Evolutionary conservation across 2,113 vertebrate genomes (phyloP).

Genomic region (Limanda limanda): DNA sequence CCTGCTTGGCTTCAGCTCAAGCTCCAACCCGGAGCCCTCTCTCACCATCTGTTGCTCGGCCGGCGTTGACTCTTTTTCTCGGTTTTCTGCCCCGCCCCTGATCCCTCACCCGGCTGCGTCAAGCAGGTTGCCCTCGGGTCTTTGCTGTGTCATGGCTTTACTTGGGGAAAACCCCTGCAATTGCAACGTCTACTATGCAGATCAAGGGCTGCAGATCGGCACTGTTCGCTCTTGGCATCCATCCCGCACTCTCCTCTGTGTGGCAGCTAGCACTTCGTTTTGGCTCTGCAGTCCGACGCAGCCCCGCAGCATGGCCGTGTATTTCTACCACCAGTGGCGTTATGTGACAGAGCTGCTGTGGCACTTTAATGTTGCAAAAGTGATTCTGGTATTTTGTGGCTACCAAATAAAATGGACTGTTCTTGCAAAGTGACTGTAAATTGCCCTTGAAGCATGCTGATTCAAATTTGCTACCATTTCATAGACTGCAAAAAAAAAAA

Average conservation of each 20-base stretch:
- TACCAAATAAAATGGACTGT: conserved; percentile 69
- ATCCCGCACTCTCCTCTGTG: conserved; percentile 48
- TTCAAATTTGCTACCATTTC: conserved; percentile 62
- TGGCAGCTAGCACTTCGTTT: conserved; percentile 78
- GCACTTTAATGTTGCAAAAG: conserved; percentile 64
- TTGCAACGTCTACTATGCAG: conserved; percentile 93
- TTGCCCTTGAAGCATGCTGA: conserved; percentile 78
- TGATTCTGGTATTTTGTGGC: conserved; percentile 70
- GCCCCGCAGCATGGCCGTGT: conserved; percentile 55
- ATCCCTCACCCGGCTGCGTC: conserved; percentile 40
- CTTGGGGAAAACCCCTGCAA: conserved; percentile 75
- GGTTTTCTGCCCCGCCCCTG: conserved; percentile 17
- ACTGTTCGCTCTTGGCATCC: conserved; percentile 57
- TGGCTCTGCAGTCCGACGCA: conserved; percentile 47
- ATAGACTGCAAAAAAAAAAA: conserved; percentile 29
- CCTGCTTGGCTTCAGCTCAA: conserved; percentile 35
- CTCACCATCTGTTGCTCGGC: conserved; percentile 53
- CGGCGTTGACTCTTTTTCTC: conserved; percentile 6
- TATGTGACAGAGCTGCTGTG: conserved; percentile 43
- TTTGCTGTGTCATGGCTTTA: conserved; percentile 61
- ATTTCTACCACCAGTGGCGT: conserved; percentile 29
- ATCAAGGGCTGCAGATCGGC: conserved; percentile 84
- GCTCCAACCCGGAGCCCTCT: conserved; percentile 18
- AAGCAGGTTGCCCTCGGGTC: conserved; percentile 43
- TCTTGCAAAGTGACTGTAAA: conserved; percentile 70